Percentiles rank a stretch among this genome's conserved stretches.
phyloP scores from a whole-genome alignment of 2,113 vertebrate genomes.

The Ammodytes marinus region DNA sequence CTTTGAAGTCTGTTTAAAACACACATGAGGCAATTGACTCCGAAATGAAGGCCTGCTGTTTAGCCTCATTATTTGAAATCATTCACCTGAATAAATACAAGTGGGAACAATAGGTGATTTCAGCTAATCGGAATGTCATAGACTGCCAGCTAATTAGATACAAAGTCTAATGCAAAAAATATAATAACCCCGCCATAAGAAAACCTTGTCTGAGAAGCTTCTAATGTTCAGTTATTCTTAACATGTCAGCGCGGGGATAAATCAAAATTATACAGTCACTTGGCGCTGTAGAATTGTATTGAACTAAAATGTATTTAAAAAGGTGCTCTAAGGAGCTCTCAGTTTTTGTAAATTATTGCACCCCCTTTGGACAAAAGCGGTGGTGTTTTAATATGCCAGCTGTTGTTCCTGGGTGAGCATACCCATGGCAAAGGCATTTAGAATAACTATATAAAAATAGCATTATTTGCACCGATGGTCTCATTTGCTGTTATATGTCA shows the following conservation, averaged over 20 bases:
- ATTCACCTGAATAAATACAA: conserved; percentile 31
- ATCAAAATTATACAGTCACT: background rate
- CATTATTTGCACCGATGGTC: no score
- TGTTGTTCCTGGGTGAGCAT: no score
- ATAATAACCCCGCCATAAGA: conserved; percentile 33
- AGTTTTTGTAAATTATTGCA: no score
- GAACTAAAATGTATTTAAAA: conserved; percentile 12
- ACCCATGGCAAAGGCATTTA: no score
- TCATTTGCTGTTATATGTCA: no score
- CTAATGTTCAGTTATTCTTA: conserved; percentile 13
- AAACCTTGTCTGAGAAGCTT: background rate
- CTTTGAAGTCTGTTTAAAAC: conserved; percentile 45
- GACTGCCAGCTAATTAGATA: conserved; percentile 22
- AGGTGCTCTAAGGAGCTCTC: no score
- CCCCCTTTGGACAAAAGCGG: no score
- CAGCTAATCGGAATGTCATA: conserved; percentile 19
- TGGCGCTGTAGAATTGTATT: background rate
- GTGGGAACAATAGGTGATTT: background rate
- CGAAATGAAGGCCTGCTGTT: conserved; percentile 44
- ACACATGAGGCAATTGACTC: conserved; percentile 52
- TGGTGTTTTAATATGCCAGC: no score
- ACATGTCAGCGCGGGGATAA: background rate
- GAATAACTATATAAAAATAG: no score
- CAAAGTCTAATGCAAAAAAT: conserved; percentile 19
- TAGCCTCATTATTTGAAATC: conserved; percentile 54